Base-by-base conservation (phyloP, 2,113 vertebrate genomes). In the Xiphophorus maculatus region DNA sequence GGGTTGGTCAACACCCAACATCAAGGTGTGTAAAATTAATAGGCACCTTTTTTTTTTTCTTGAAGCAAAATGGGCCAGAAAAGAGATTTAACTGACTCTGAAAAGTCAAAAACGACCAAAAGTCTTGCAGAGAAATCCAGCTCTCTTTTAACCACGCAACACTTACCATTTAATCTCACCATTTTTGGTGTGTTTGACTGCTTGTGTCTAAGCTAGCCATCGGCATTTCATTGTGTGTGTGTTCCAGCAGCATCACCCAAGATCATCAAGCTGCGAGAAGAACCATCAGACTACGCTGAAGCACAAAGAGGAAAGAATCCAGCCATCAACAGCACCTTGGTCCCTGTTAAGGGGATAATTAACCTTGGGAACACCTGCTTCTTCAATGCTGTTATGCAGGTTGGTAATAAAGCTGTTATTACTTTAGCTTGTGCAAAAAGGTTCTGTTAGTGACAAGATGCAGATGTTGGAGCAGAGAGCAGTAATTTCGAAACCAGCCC, bases 331-430 rank as follows among this genome's bases (percentile, higher is more conserved):
- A 93, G 86, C 91, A 83, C 94, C 42, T 89, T 96, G 30, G 87
- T 96, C 79, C 94, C 97, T 70, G 96, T 99, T 61, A 99, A 98
- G 94, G 98, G 98, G 94, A 97, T 99, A 88, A 97, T 92, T 71
- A 99, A 99, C 92, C 94, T 99, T 71, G 98, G 98, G 63, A 99
- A 99, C 90, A 99, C 97, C 1, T 99, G 98, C 90, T 99, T 99
- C 94, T 99, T 99, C 91, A 99, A 99, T 84, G 97, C 97, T 51
- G 97, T 99, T 27, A 97, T 99, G 95, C 98, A 99, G 96, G 98
- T 99, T 92, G 85, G 72, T 82, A 72, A 29, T 48, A 29, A 54
- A 54, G 9, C 29, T 28, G n/a, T 14, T 42, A 9, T 37, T 28
- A 40, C 44, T 27, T 51, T 54, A 9, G 25, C 51, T 25, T 54